Conservation (phyloP, 2,113 vertebrate species). For the Etheostoma spectabile region DNA sequence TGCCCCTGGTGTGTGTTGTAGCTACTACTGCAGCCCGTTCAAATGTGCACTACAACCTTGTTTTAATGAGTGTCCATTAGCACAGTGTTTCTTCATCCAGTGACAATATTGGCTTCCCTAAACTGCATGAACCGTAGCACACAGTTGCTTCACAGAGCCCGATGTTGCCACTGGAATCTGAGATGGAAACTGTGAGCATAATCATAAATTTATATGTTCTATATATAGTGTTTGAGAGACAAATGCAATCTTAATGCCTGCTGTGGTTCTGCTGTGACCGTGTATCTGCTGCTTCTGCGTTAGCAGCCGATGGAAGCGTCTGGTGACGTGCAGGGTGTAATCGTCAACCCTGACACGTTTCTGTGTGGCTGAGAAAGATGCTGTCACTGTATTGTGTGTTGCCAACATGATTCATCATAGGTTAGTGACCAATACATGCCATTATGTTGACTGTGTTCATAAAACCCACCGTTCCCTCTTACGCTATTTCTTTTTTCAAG, state of each 20-base stretch:
- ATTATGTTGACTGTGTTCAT: not conserved
- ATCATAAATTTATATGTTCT: slow-evolving; percentile 59
- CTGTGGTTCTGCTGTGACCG: not conserved
- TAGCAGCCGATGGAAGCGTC: not conserved
- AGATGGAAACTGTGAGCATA: slow-evolving; percentile 30
- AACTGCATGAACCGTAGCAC: not conserved
- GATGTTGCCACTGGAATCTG: slow-evolving; percentile 42
- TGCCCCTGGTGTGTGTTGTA: no score
- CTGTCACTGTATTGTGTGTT: not conserved
- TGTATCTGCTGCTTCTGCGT: slow-evolving; percentile 2
- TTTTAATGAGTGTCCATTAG: not conserved
- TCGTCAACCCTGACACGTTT: not conserved
- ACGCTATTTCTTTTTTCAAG: not conserved
- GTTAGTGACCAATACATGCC: not conserved
- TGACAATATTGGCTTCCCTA: not conserved
- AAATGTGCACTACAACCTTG: not conserved
- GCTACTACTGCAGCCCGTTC: not conserved
- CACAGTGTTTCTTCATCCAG: not conserved
- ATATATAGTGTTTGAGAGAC: slow-evolving; percentile 58
- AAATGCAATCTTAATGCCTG: slow-evolving; percentile 37
- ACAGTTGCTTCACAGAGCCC: slow-evolving; percentile 35
- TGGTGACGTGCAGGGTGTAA: not conserved
- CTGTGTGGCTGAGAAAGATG: not conserved
- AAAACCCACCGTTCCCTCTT: no score
- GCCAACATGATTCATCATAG: not conserved